Percentiles rank a stretch among this genome's conserved stretches.
Evolutionary conservation across 1,140 invertebrate genomes (phyloP).

Genomic region (Ostrea denselamellosa): DNA sequence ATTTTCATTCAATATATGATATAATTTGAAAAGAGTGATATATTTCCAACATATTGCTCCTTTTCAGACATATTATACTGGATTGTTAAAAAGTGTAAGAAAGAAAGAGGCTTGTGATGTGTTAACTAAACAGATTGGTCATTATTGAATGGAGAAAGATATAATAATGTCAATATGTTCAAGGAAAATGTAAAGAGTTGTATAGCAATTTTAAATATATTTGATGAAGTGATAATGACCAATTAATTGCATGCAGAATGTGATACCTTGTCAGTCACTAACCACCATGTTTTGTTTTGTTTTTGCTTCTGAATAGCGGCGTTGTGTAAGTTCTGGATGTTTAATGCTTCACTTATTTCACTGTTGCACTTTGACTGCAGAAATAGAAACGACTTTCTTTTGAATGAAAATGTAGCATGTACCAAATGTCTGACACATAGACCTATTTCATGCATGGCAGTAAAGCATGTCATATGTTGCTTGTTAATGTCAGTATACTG

Average conservation of each 20-base stretch:
- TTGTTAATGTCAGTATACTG: background rate
- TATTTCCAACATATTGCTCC: background rate
- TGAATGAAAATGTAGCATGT: constrained; percentile 22
- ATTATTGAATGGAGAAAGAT: background rate
- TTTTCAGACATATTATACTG: constrained; percentile 56
- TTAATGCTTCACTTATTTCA: constrained; percentile 43
- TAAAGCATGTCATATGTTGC: background rate
- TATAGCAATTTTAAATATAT: background rate
- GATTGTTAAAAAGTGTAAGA: constrained; percentile 59
- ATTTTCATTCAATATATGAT: no score
- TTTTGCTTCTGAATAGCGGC: constrained; percentile 62
- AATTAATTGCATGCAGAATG: background rate
- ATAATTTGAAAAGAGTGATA: background rate
- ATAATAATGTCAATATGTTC: background rate
- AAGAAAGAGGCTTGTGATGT: background rate
- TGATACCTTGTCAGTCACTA: constrained; percentile 42
- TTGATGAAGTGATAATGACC: background rate
- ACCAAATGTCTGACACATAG: background rate
- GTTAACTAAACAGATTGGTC: background rate
- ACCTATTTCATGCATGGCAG: background rate
- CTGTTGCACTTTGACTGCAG: constrained; percentile 50
- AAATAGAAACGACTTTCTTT: background rate
- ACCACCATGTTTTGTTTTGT: background rate
- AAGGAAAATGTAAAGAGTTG: background rate
- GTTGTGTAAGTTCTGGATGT: constrained; percentile 64